Percentiles rank a stretch among this genome's conserved stretches.
These are phyloP conservation scores for Carcina quercana DNA, from an alignment of 2,888 invertebrate species.

Conservation along the genomic window DNA sequence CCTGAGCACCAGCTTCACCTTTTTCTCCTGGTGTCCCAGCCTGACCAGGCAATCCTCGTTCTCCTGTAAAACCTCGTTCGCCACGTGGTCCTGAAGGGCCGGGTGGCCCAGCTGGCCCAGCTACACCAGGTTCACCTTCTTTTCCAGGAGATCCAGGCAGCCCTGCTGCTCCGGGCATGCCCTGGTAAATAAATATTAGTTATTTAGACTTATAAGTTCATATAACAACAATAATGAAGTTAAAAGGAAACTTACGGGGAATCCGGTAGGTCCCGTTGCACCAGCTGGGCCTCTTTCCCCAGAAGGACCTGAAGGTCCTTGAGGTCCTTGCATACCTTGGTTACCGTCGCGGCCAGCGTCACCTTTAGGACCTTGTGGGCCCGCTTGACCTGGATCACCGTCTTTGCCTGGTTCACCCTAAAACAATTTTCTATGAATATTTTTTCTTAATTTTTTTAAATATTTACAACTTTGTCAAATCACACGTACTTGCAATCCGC, in stretches of 20 bases:
- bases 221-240: too few species aligned
- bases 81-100: constrained; percentile 78
- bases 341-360: constrained; percentile 86
- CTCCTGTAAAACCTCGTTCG: constrained; percentile 83
- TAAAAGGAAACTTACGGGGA: constrained; percentile 75
- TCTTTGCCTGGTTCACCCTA: constrained; percentile 88
- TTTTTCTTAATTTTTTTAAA: not conserved
- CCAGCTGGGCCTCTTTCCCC: constrained; percentile 87
- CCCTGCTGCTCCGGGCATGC: constrained; percentile 83
- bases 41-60: constrained; percentile 80
- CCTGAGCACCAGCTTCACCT: constrained; percentile 79
- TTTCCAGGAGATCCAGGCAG: constrained; percentile 85
- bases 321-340: constrained; percentile 82
- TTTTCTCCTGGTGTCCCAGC: constrained; percentile 78
- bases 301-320: constrained; percentile 80
- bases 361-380: constrained; percentile 84
- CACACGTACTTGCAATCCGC: constrained; percentile 78
- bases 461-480: not conserved
- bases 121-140: constrained; percentile 83
- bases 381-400: constrained; percentile 84
- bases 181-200: constrained; percentile 47
- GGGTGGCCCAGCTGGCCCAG: constrained; percentile 77
- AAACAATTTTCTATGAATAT: constrained; percentile 2
- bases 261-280: constrained; percentile 84
- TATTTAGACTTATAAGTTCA: not conserved